Evolutionary conservation across 2,797 vertebrate species (phyloP).

Genomic region (Numenius phaeopus): DNA sequence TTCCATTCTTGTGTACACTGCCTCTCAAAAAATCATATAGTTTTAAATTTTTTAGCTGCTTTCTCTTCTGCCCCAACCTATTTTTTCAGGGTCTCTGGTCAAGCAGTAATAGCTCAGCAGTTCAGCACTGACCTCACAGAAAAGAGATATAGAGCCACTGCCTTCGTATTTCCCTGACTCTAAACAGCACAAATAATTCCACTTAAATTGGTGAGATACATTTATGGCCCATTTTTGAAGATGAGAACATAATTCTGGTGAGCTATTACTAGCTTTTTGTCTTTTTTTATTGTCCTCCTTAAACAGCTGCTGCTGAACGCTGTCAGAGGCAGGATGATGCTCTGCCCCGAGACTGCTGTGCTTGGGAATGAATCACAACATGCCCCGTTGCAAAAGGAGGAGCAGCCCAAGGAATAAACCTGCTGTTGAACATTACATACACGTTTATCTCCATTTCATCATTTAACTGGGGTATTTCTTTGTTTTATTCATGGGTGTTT

Average conservation of each 20-base stretch:
- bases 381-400: neutral
- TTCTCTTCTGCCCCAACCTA: neutral
- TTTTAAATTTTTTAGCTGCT: neutral
- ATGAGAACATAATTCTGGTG: neutral
- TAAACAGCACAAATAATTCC: neutral
- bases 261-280: neutral
- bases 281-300: neutral
- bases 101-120: neutral
- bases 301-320: neutral
- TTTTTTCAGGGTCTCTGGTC: neutral
- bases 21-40: neutral
- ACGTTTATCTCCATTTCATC: neutral
- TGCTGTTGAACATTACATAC: neutral
- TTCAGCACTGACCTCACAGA: neutral
- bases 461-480: neutral
- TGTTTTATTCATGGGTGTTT: neutral
- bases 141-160: neutral
- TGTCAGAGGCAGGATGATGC: neutral
- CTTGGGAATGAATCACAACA: neutral
- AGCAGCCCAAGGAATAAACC: neutral
- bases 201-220: neutral
- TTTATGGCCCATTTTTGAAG: constrained; percentile 9
- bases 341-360: neutral
- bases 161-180: neutral
- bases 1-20: neutral